Evolutionary conservation across 2,113 vertebrate genomes (phyloP), one percentile per base, ranked within the genome.

Genomic region (Osmerus eperlanus): DNA sequence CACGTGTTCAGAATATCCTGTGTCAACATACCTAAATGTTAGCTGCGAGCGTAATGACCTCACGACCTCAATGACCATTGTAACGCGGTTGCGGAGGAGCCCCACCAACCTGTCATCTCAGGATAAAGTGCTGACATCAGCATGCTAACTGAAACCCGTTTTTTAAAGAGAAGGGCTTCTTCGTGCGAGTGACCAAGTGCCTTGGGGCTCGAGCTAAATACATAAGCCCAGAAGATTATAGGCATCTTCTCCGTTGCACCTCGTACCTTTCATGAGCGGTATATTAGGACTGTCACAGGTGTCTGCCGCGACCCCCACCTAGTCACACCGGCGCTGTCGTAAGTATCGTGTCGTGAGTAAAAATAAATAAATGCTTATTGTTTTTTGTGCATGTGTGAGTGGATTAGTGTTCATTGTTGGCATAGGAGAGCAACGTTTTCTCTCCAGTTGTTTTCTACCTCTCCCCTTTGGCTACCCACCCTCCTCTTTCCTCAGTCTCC

Each of bases 201-300:
- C 82, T 52, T 25, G 0, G 74, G 70, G 76, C 73, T 54, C 21
- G 21, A 65, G 59, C 56, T 25, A 18, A 54, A 23, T 0, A 78
- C 85, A 72, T 82, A 62, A 74, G 55, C 71, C 76, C 71, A 72
- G 80, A 80, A 81, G 79, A 88, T 86, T 83, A 85, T 76, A 87
- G 87, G 84, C 80, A 80, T 75, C 52, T 71, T 53, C 74, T 19
- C 1, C 56, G 1, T 65, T 76, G 59, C 81, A 78, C 78, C 78
- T 61, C 55, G 79, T 74, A 80, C 62, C 70, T 70, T 65, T 72
- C 41, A 47, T 47, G 60, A 81, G 64, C 55, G 70, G 70, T 70
- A 65, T 71, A n/a, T 72, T 29, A 59, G 79, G 83, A 84, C 79
- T 71, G 81, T 79, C 78, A 1, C 65, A 18, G 47, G 47, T 78